phyloP scores from a whole-genome alignment of 2,888 invertebrate genomes.

The Aproaerema taeniolella region DNA sequence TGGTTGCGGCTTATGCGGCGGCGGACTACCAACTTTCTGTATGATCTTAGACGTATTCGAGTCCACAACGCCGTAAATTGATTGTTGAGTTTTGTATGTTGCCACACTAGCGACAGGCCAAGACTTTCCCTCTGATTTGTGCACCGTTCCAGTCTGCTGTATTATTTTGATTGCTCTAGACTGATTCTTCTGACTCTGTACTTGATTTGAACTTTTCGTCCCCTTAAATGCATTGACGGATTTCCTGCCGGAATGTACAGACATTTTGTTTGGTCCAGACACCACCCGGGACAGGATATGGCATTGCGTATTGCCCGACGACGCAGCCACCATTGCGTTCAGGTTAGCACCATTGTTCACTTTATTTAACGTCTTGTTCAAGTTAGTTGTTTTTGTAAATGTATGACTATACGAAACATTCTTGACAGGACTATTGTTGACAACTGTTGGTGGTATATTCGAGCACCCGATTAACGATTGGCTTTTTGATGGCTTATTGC shows the following conservation, averaged over 20 bases:
- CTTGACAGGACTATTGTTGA: slow-evolving; percentile 61
- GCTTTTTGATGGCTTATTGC: slow-evolving; percentile 56
- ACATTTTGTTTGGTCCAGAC: slow-evolving; percentile 69
- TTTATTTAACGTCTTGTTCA: slow-evolving; percentile 59
- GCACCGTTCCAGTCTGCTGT: slow-evolving; percentile 60
- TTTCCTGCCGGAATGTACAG: slow-evolving; percentile 66
- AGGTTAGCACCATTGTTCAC: slow-evolving; percentile 71
- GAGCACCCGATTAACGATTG: slow-evolving; percentile 64
- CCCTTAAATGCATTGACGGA: slow-evolving; percentile 57
- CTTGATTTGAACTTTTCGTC: slow-evolving; percentile 51
- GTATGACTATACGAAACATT: slow-evolving; percentile 63
- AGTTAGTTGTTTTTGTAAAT: slow-evolving; percentile 59
- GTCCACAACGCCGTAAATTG: slow-evolving; percentile 51
- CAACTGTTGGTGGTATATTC: slow-evolving; percentile 48
- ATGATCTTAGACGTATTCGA: slow-evolving; percentile 61
- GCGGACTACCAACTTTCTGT: slow-evolving; percentile 67
- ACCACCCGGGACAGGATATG: slow-evolving; percentile 69
- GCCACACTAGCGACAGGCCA: slow-evolving; percentile 57
- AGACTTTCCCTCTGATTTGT: slow-evolving; percentile 59
- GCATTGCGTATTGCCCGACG: slow-evolving; percentile 62
- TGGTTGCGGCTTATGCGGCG: slow-evolving; percentile 42
- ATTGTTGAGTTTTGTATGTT: slow-evolving; percentile 56
- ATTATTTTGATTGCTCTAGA: slow-evolving; percentile 76
- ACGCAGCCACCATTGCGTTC: slow-evolving; percentile 60
- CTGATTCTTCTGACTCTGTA: slow-evolving; percentile 53